phyloP scores from a whole-genome alignment of 2,888 invertebrate genomes.

The Macropis europaea region DNA sequence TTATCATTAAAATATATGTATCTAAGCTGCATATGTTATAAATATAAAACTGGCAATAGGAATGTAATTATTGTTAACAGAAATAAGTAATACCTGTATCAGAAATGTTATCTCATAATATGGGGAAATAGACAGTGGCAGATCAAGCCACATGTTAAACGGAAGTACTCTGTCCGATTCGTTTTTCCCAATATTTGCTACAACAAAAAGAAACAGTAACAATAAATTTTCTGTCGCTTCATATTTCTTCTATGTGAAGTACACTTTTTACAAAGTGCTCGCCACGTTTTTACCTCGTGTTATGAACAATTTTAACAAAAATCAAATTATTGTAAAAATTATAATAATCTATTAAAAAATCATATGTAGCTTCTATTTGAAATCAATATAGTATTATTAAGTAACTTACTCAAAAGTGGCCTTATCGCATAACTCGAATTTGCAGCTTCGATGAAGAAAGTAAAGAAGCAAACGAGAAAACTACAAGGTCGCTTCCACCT shows the following conservation, averaged over 20 bases:
- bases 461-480: conserved; percentile 36
- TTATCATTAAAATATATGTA: no score
- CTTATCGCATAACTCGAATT: conserved; percentile 5
- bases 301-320: no score
- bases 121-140: conserved; percentile 22
- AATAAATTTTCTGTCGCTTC: no score
- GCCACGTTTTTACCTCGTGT: no score
- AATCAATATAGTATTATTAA: background rate
- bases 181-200: conserved; percentile 55
- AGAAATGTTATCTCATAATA: conserved; percentile 49
- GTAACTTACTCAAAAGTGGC: conserved; percentile 29
- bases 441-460: conserved; percentile 26
- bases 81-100: background rate
- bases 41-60: no score
- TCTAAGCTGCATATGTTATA: no score
- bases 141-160: conserved; percentile 44
- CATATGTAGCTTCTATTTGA: background rate
- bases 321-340: no score
- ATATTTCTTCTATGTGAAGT: background rate
- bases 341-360: no score
- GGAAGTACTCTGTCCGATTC: conserved; percentile 47
- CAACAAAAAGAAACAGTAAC: no score
- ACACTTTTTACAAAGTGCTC: no score
- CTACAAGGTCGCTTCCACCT: conserved; percentile 14
- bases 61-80: background rate